These are phyloP conservation scores for Leucoptera coffeella DNA, from an alignment of 2,888 invertebrate genomes.

Conservation along the genomic window DNA sequence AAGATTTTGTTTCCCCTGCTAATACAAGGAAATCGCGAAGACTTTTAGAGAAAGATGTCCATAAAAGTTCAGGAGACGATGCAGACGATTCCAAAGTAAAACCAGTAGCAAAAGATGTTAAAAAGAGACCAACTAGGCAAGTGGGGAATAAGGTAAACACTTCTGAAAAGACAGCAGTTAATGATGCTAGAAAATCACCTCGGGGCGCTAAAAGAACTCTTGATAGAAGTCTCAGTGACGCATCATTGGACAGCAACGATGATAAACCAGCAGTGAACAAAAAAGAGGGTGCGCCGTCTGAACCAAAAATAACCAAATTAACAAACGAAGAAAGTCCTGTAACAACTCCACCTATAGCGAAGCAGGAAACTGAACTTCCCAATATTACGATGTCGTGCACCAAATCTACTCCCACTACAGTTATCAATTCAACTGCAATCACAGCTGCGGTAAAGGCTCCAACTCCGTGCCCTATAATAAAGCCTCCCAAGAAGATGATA, in stretches of 20 bases:
- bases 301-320: slow-evolving; percentile 20
- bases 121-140: slow-evolving; percentile 53
- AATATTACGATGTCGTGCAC: too few species aligned
- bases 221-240: slow-evolving; percentile 60
- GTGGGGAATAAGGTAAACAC: slow-evolving; percentile 20
- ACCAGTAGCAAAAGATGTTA: slow-evolving; percentile 20
- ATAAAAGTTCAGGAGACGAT: slow-evolving; percentile 54
- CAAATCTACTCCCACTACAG: too few species aligned
- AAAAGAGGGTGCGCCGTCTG: slow-evolving; percentile 18
- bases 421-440: too few species aligned
- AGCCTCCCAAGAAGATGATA: slow-evolving; percentile 39
- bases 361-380: too few species aligned
- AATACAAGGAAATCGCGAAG: slow-evolving; percentile 78
- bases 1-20: slow-evolving; percentile 55
- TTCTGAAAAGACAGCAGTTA: slow-evolving; percentile 15
- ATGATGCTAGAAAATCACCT: slow-evolving; percentile 56
- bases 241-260: slow-evolving; percentile 57
- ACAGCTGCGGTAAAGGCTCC: too few species aligned
- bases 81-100: slow-evolving; percentile 17
- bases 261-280: slow-evolving; percentile 30
- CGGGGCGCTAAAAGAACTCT: slow-evolving; percentile 57
- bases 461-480: slow-evolving; percentile 25
- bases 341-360: slow-evolving; percentile 3
- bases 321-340: too few species aligned
- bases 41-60: slow-evolving; percentile 77